These are phyloP conservation scores for Tortricodes alternella DNA, from an alignment of 2,888 invertebrate genomes.

Conservation along the genomic window DNA sequence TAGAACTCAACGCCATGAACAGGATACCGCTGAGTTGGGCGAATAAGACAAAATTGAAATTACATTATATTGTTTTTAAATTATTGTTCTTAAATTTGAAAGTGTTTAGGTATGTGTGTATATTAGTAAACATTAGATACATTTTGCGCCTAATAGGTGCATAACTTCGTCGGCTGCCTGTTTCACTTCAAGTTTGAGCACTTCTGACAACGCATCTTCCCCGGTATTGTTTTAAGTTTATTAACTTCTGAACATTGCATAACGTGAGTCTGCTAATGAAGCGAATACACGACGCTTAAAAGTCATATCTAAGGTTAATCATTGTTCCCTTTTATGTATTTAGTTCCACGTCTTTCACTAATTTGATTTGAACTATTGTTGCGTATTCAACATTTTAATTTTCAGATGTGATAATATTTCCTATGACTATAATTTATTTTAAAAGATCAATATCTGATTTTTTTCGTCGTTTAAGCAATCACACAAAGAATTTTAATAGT, in stretches of 20 bases:
- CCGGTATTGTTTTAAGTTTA: slow-evolving; percentile 78
- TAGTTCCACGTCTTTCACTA: too few relatives aligned
- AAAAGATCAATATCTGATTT: too few relatives aligned
- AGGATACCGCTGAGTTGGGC: too few relatives aligned
- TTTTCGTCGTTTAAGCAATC: too few relatives aligned
- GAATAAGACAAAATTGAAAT: too few relatives aligned
- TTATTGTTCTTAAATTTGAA: not conserved
- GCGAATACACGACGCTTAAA: slow-evolving; percentile 35
- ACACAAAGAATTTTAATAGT: too few relatives aligned
- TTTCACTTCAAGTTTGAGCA: slow-evolving; percentile 67
- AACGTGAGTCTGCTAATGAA: slow-evolving; percentile 73
- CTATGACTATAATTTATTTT: too few relatives aligned
- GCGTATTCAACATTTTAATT: too few relatives aligned
- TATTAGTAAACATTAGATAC: slow-evolving; percentile 61
- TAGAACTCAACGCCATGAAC: too few relatives aligned
- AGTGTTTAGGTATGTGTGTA: not conserved
- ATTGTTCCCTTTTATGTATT: not conserved
- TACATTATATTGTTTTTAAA: not conserved
- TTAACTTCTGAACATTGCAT: slow-evolving; percentile 73
- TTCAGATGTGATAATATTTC: too few relatives aligned
- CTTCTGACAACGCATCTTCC: slow-evolving; percentile 77
- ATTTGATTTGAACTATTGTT: too few relatives aligned
- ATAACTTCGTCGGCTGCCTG: slow-evolving; percentile 62
- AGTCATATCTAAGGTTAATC: not conserved
- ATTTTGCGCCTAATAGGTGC: slow-evolving; percentile 69